These are phyloP conservation scores for Tenebrio molitor DNA, from an alignment of 1,140 invertebrate genomes.

Conservation along the genomic window DNA sequence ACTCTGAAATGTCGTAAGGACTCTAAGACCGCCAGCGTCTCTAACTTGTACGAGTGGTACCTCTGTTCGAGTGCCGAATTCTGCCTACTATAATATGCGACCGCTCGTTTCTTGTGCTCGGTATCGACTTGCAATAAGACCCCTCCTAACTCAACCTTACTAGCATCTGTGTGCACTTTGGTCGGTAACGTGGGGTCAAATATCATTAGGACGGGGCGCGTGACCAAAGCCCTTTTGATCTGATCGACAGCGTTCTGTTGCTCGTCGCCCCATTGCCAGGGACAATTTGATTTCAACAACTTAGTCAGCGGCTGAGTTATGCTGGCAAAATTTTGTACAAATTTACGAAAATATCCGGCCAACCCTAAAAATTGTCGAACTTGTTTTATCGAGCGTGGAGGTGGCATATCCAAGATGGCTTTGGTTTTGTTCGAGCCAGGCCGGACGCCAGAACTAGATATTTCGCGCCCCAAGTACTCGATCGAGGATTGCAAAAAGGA, in stretches of 20 bases:
- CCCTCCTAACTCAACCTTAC: constrained; percentile 58
- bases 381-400: constrained; percentile 57
- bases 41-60: constrained; percentile 65
- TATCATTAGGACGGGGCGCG: constrained; percentile 61
- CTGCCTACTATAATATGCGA: constrained; percentile 62
- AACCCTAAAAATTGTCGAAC: constrained; percentile 60
- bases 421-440: constrained; percentile 57
- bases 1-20: constrained; percentile 59
- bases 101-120: constrained; percentile 56
- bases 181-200: constrained; percentile 57
- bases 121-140: constrained; percentile 63
- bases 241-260: constrained; percentile 58
- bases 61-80: constrained; percentile 56
- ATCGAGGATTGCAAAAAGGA: constrained; percentile 57
- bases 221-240: constrained; percentile 15
- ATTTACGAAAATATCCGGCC: constrained; percentile 61
- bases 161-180: constrained; percentile 65
- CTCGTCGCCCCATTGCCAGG: constrained; percentile 53
- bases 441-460: constrained; percentile 48
- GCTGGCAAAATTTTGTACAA: constrained; percentile 59
- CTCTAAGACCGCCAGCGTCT: constrained; percentile 64
- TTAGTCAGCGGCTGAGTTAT: constrained; percentile 60
- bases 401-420: constrained; percentile 55
- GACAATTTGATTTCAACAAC: constrained; percentile 59
- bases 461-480: constrained; percentile 58